Percentiles rank a stretch among this genome's conserved stretches.
Evolutionary conservation across 2,888 invertebrate species (phyloP).

Genomic region (Chloroclysta siterata): DNA sequence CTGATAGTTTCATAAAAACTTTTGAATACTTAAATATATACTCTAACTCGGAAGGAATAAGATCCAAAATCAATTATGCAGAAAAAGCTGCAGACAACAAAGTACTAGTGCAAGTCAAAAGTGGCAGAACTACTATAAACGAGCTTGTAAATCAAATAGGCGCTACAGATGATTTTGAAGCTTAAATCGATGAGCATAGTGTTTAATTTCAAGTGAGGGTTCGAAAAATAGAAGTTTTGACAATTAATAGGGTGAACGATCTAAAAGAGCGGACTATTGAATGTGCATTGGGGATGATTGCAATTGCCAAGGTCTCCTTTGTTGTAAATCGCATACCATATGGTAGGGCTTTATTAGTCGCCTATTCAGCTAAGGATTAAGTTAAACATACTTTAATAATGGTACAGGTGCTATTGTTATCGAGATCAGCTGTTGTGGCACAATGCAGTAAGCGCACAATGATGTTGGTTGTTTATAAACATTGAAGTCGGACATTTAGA

Average conservation of each 20-base stretch:
- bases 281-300: conserved; percentile 73
- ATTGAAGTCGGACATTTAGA: too few relatives aligned
- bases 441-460: not conserved
- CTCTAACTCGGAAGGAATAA: conserved; percentile 34
- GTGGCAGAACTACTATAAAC: conserved; percentile 66
- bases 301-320: conserved; percentile 60
- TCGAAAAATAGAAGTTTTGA: conserved; percentile 58
- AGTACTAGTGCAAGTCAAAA: conserved; percentile 63
- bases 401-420: conserved; percentile 63
- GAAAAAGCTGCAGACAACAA: conserved; percentile 45
- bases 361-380: conserved; percentile 60
- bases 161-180: conserved; percentile 38
- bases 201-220: conserved; percentile 41
- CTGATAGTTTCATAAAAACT: conserved; percentile 34
- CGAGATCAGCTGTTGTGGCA: conserved; percentile 45
- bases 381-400: conserved; percentile 76
- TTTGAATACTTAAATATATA: conserved; percentile 38
- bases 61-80: conserved; percentile 43
- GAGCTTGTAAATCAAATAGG: conserved; percentile 56
- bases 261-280: conserved; percentile 70
- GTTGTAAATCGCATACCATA: conserved; percentile 74
- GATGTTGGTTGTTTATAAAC: not conserved
- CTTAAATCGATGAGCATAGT: conserved; percentile 36
- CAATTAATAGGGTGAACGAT: conserved; percentile 81
- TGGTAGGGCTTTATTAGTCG: conserved; percentile 71